These are phyloP conservation scores for Dynastes maya DNA, from an alignment of 2,888 invertebrate genomes.

Conservation along the genomic window DNA sequence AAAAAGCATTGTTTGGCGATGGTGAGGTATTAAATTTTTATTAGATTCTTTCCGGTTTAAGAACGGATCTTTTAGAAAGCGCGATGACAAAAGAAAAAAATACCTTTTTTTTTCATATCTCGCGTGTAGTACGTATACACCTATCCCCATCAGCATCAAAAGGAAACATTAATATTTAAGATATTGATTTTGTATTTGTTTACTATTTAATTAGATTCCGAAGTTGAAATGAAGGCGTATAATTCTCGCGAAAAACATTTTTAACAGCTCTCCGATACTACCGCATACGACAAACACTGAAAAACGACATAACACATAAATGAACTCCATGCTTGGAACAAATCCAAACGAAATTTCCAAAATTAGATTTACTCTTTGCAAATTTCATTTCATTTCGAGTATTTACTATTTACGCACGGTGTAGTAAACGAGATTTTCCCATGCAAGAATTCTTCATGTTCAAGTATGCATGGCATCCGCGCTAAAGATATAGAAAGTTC, in stretches of 20 bases:
- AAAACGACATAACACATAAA: constrained; percentile 6
- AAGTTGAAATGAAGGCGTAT: background rate
- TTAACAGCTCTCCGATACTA: background rate
- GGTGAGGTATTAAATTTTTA: constrained; percentile 35
- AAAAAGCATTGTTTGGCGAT: constrained; percentile 2
- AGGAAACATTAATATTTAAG: constrained; percentile 29
- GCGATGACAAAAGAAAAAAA: background rate
- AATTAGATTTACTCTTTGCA: constrained; percentile 47
- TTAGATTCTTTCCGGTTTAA: background rate
- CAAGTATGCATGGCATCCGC: background rate
- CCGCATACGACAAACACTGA: background rate
- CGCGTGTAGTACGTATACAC: background rate
- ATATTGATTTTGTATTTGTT: constrained; percentile 45
- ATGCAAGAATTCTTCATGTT: background rate
- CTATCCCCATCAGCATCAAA: constrained; percentile 13
- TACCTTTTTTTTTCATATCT: background rate
- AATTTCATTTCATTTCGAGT: constrained; percentile 30
- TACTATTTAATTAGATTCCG: constrained; percentile 31
- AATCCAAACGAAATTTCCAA: constrained; percentile 49
- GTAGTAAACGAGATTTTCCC: constrained; percentile 24
- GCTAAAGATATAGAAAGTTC: background rate
- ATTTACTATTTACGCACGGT: constrained; percentile 3
- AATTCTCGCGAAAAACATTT: constrained; percentile 9
- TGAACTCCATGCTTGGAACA: constrained; percentile 45
- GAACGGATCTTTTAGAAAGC: background rate